Evolutionary conservation across 2,113 vertebrate species (phyloP).

Genomic region (Amblyopsis rosae): DNA sequence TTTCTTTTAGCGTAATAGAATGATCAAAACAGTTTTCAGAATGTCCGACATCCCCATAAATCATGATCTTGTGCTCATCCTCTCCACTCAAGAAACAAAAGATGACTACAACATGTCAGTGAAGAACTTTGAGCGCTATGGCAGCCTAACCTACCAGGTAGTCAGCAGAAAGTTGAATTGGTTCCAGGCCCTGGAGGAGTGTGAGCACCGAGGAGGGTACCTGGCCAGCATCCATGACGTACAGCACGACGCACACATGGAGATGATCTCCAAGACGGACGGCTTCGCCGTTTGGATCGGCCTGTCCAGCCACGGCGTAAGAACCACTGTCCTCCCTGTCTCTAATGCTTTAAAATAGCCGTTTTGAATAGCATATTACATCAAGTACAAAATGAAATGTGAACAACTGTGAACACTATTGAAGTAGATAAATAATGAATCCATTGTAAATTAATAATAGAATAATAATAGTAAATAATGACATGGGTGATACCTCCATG

Average conservation of each 20-base stretch:
- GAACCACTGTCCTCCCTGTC: conserved; percentile 25
- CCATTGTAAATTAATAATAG: too few relatives aligned
- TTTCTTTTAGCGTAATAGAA: not conserved
- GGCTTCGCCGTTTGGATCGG: conserved; percentile 94
- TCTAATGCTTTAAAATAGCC: too few relatives aligned
- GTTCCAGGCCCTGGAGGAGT: conserved; percentile 85
- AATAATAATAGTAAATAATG: too few relatives aligned
- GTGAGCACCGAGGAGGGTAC: conserved; percentile 76
- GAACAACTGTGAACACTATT: too few relatives aligned
- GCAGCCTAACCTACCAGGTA: conserved; percentile 79
- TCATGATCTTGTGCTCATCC: not conserved
- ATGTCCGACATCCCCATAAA: too few relatives aligned
- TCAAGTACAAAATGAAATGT: too few relatives aligned
- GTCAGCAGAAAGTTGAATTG: conserved; percentile 82
- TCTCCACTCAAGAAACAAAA: conserved; percentile 60
- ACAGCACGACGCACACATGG: conserved; percentile 74
- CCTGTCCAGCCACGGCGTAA: conserved; percentile 89
- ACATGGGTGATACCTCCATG: conserved; percentile 1
- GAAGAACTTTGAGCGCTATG: conserved; percentile 64
- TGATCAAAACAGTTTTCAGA: too few relatives aligned
- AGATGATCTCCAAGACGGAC: conserved; percentile 80
- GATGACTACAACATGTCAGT: conserved; percentile 73
- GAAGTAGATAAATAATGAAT: too few relatives aligned
- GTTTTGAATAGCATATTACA: too few relatives aligned
- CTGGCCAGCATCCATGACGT: conserved; percentile 85